Evolutionary conservation across 2,113 vertebrate genomes (phyloP), one percentile per base, ranked within the genome.

Genomic region (Jaculus jaculus): DNA sequence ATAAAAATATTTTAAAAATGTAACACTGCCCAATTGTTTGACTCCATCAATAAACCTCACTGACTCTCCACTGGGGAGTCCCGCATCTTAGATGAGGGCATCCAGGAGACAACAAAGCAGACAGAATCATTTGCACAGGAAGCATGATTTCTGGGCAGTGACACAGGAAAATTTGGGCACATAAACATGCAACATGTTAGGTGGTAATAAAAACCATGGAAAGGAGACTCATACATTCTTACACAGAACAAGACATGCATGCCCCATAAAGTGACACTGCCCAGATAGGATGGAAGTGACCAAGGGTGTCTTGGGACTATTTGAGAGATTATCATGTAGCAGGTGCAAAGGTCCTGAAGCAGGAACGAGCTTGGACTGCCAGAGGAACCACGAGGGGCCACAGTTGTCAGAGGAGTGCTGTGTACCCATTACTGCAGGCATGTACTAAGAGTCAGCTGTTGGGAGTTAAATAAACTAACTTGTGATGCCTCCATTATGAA

Each of bases 11-110:
- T 54, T 79, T 30, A 37, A 80, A 51, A 26, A 74, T 21, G 4
- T 16, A 18, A 51, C 34, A 74, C 84, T 28, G 23, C 30, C 30
- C 24, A 26, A 84, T 61, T 65, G 34, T 42, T 24, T 73, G 10
- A n/a, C 47, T 47, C 12, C 9, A 4, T 47, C 66, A 28, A 5
- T 7, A n/a, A 15, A 0, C 63, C 37, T 17, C 24, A 6, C 3
- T n/a, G 13, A 20, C 65, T 3, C 65, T 24, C 28, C 24, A 0
- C n/a, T 12, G 2, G 30, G 15, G 13, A 7, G 10, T 54, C 28
- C 72, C 54, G 77, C 23, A 0, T 60, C 37, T 47, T 68, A 42
- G 77, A 26, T 37, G 15, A n/a, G 58, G 60, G 7, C 11, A 30
- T 15, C 18, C 15, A 58, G n/a, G 28, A 58, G 28, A 63, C 42